Evolutionary conservation across 2,888 invertebrate species (phyloP).

Genomic region (Elysia crispata): DNA sequence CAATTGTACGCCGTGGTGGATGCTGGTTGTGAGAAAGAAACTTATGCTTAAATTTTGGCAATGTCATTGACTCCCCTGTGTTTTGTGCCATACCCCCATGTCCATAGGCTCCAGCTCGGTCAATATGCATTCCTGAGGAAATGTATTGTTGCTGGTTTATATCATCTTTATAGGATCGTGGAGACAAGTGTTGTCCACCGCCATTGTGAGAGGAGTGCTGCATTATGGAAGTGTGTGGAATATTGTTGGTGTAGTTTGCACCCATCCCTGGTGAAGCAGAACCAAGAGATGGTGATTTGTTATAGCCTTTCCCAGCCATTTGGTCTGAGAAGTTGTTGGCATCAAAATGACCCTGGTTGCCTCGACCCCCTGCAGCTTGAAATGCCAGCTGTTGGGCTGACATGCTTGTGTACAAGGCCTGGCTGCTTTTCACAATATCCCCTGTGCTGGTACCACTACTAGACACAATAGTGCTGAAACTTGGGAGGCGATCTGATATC

Average conservation of each 20-base stretch:
- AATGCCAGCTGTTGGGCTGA: constrained; percentile 44
- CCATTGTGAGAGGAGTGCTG: constrained; percentile 48
- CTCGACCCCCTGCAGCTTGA: constrained; percentile 40
- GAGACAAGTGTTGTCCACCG: constrained; percentile 42
- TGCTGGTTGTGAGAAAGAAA: constrained; percentile 41
- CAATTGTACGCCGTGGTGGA: constrained; percentile 34
- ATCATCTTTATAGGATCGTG: constrained; percentile 47
- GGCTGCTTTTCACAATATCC: constrained; percentile 39
- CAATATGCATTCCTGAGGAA: constrained; percentile 30
- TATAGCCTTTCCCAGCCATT: constrained; percentile 38
- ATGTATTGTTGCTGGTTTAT: constrained; percentile 39
- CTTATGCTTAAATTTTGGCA: constrained; percentile 49
- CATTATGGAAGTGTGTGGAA: constrained; percentile 42
- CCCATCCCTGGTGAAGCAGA: constrained; percentile 48
- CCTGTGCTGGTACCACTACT: constrained; percentile 45
- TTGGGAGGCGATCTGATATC: constrained; percentile 51
- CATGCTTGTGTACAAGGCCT: constrained; percentile 46
- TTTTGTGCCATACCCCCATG: constrained; percentile 36
- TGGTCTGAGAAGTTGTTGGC: constrained; percentile 40
- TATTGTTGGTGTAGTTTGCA: constrained; percentile 38
- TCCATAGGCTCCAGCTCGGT: constrained; percentile 33
- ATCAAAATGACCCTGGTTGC: constrained; percentile 39
- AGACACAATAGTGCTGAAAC: constrained; percentile 52
- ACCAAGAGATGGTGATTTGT: constrained; percentile 45
- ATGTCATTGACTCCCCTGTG: constrained; percentile 45